phyloP scores from a whole-genome alignment of 2,888 invertebrate species.

The Thumatha senex region DNA sequence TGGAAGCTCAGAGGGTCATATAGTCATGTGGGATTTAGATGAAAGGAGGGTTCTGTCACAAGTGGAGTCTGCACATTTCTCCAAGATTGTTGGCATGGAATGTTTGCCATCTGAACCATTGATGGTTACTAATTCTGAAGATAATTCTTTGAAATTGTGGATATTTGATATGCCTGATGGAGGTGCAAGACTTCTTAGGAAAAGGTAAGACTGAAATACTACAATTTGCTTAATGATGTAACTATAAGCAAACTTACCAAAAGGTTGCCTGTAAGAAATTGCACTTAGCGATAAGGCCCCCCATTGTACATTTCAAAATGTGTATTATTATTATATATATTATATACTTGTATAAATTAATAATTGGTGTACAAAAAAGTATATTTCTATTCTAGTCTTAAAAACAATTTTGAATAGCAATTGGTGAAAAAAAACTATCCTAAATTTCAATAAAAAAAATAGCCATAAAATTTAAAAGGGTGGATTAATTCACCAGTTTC shows the following conservation, averaged over 20 bases:
- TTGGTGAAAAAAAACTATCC: too few relatives aligned
- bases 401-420: too few relatives aligned
- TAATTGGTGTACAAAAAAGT: too few relatives aligned
- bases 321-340: background rate
- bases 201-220: constrained; percentile 75
- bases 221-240: too few relatives aligned
- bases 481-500: too few relatives aligned
- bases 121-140: constrained; percentile 95
- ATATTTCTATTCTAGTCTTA: too few relatives aligned
- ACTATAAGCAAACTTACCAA: background rate
- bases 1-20: constrained; percentile 91
- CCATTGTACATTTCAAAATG: background rate
- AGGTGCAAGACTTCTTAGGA: constrained; percentile 90
- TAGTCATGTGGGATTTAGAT: constrained; percentile 97
- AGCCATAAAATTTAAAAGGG: too few relatives aligned
- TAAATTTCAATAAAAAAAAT: too few relatives aligned
- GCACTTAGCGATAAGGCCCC: too few relatives aligned
- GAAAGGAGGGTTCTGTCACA: constrained; percentile 91
- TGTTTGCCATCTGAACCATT: constrained; percentile 95
- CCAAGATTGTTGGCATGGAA: constrained; percentile 89
- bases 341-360: too few relatives aligned
- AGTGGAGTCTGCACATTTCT: constrained; percentile 90
- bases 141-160: constrained; percentile 96
- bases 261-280: too few relatives aligned
- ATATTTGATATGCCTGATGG: constrained; percentile 97